A percentile compares a stretch with the other conserved stretches of the same genome.
Conservation (phyloP, 2,888 invertebrate genomes). For the Rosalia funebris region DNA sequence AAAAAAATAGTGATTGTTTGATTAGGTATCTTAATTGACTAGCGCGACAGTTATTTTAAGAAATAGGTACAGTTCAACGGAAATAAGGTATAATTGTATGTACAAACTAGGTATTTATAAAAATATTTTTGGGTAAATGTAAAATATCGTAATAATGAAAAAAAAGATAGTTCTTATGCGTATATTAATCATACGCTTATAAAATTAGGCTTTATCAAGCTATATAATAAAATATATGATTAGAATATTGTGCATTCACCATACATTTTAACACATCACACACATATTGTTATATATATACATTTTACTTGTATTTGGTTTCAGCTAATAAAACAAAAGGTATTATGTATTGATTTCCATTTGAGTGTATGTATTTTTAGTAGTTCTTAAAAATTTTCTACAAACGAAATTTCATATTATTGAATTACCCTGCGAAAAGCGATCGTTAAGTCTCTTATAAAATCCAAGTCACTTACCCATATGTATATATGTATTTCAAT, state of each 20-base stretch:
- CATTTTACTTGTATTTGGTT: conserved; percentile 27
- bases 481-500: neutral
- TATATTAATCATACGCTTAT: too few species aligned
- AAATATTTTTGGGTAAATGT: neutral
- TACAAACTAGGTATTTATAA: too few species aligned
- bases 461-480: conserved; percentile 10
- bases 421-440: conserved; percentile 23
- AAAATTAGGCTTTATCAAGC: conserved; percentile 11
- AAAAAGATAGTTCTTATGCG: too few species aligned
- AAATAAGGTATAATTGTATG: neutral
- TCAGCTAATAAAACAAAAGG: conserved; percentile 15
- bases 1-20: conserved; percentile 5
- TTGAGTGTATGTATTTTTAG: conserved; percentile 4
- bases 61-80: neutral
- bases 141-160: neutral
- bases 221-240: neutral
- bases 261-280: conserved; percentile 39
- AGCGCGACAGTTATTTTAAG: neutral
- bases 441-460: conserved; percentile 18
- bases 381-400: conserved; percentile 13
- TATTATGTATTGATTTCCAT: conserved; percentile 1
- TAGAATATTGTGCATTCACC: conserved; percentile 36
- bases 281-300: conserved; percentile 39
- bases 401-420: conserved; percentile 16
- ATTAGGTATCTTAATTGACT: conserved; percentile 12